Conservation (phyloP, 2,888 invertebrate species). For the Dryobotodes eremita region DNA sequence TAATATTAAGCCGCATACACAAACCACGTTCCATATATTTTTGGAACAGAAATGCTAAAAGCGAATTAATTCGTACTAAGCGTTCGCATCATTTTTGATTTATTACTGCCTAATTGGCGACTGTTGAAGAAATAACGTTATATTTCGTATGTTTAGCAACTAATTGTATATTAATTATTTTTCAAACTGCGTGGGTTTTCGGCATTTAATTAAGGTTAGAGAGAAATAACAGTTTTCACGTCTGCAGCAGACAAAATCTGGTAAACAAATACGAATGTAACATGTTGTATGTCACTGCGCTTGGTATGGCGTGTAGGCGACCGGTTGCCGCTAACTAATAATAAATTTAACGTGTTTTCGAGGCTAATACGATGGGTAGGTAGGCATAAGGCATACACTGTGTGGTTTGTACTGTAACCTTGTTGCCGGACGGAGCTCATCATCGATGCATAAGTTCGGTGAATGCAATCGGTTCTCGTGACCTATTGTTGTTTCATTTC, state of each 20-base stretch:
- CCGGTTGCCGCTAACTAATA: conserved; percentile 48
- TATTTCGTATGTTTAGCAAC: conserved; percentile 19
- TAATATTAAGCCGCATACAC: conserved; percentile 52
- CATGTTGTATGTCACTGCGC: conserved; percentile 23
- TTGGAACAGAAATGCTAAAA: conserved; percentile 32
- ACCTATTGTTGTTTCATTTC: conserved; percentile 77
- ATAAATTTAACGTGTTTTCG: conserved; percentile 58
- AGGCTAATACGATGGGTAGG: conserved; percentile 34
- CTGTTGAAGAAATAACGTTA: conserved; percentile 33
- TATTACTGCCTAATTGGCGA: conserved; percentile 56
- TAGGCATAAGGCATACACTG: conserved; percentile 19
- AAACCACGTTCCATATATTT: conserved; percentile 38
- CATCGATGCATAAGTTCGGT: conserved; percentile 77
- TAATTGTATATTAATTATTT: conserved; percentile 37
- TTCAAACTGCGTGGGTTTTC: conserved; percentile 8
- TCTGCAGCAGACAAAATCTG: conserved; percentile 12
- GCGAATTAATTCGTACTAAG: conserved; percentile 54
- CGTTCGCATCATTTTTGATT: conserved; percentile 52
- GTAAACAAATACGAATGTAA: conserved; percentile 34
- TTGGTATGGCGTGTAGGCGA: conserved; percentile 47
- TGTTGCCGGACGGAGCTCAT: conserved; percentile 65
- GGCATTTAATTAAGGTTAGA: not conserved
- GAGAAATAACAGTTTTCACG: not conserved
- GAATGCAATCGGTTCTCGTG: conserved; percentile 73
- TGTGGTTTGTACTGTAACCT: conserved; percentile 48